Evolutionary conservation across 2,797 vertebrate genomes (phyloP).

Genomic region (Perdix hodgsoniae): DNA sequence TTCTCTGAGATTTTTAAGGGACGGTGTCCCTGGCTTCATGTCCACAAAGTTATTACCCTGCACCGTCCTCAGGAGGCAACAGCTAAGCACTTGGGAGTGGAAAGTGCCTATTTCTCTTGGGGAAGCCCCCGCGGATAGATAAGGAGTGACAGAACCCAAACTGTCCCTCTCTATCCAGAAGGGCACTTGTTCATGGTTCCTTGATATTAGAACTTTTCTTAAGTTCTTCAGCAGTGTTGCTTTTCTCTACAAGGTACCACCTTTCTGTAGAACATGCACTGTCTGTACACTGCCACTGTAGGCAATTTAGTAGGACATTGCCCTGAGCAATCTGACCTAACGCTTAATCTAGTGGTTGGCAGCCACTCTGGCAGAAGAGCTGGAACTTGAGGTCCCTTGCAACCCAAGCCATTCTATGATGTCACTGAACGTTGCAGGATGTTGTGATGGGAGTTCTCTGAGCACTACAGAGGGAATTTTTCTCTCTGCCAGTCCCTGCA

Average conservation of each 20-base stretch:
- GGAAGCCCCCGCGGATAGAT: background rate
- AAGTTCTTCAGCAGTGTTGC: background rate
- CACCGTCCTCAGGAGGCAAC: background rate
- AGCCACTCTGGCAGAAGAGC: too few species aligned
- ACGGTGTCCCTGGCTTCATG: accelerated
- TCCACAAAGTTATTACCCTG: background rate
- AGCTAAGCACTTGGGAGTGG: background rate
- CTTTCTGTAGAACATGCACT: background rate
- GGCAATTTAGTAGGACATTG: too few species aligned
- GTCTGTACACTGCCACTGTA: too few species aligned
- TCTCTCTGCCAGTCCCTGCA: background rate
- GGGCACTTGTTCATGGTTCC: accelerated
- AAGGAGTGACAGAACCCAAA: background rate
- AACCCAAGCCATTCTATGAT: too few species aligned
- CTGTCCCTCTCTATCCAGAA: background rate
- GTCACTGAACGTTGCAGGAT: background rate
- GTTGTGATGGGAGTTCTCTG: background rate
- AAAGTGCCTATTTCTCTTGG: background rate
- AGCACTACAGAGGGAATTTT: background rate
- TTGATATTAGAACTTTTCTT: background rate
- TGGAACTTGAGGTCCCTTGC: too few species aligned
- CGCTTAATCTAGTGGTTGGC: too few species aligned
- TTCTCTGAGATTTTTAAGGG: background rate
- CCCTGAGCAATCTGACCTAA: too few species aligned
- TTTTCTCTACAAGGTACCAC: background rate